phyloP scores from a whole-genome alignment of 2,113 vertebrate genomes.

The Ctenomys sociabilis region DNA sequence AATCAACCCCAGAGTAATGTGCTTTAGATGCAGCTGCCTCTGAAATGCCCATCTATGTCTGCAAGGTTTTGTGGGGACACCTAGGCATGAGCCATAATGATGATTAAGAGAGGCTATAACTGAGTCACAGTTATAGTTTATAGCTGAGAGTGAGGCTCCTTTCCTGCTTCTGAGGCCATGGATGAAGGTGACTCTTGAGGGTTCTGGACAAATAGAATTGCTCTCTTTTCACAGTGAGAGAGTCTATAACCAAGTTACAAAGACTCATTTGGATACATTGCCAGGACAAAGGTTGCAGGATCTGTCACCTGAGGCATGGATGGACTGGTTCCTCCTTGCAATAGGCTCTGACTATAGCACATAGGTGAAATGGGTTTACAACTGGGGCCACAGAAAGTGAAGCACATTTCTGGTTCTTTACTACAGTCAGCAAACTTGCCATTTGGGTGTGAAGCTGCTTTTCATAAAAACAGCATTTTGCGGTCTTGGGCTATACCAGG shows the following conservation, averaged over 20 bases:
- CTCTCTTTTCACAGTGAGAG: not conserved
- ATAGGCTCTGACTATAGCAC: not conserved
- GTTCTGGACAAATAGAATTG: not conserved
- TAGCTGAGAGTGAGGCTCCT: not conserved
- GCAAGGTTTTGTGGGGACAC: not conserved
- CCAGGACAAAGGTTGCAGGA: not conserved
- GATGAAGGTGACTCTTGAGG: not conserved
- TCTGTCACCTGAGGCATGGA: not conserved
- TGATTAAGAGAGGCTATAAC: too few relatives aligned
- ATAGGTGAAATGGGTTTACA: not conserved
- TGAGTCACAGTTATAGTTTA: not conserved
- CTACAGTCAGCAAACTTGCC: not conserved
- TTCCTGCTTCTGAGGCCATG: not conserved
- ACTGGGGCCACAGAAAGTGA: not conserved
- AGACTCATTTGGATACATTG: not conserved
- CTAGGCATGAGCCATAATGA: not conserved
- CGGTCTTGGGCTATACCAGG: not conserved
- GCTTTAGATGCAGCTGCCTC: not conserved
- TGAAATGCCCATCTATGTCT: not conserved
- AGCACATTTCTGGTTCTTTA: not conserved
- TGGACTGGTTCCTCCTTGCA: not conserved
- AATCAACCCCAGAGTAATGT: not conserved
- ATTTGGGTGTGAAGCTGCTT: not conserved
- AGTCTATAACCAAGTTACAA: not conserved
- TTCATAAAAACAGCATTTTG: not conserved